Percentiles rank a stretch among this genome's conserved stretches.
These are phyloP conservation scores for Bombylius major DNA, from an alignment of 2,888 invertebrate genomes.

Conservation along the genomic window DNA sequence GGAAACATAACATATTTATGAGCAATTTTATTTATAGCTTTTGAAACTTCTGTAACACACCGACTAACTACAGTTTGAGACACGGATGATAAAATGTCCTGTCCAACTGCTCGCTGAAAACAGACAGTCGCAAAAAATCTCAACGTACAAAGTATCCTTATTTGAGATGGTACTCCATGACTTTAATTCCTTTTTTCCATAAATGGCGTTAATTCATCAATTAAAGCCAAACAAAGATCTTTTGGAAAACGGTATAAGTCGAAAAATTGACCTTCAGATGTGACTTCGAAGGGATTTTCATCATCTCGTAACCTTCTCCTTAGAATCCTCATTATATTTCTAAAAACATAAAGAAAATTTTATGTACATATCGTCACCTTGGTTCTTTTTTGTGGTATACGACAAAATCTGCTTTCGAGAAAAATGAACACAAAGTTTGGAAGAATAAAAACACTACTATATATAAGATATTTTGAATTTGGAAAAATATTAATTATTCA, in stretches of 20 bases:
- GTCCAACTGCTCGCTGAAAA: constrained; percentile 3
- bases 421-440: too few species aligned
- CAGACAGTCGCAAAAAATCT: constrained; percentile 1
- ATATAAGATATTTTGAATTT: too few species aligned
- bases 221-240: background rate
- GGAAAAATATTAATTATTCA: too few species aligned
- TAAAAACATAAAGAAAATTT: background rate
- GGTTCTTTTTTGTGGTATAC: too few species aligned
- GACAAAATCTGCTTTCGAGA: too few species aligned
- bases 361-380: too few species aligned
- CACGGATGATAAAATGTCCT: background rate
- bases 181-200: background rate
- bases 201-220: background rate
- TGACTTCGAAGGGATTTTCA: constrained; percentile 2
- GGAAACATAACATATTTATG: background rate
- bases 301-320: background rate
- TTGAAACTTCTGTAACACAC: background rate
- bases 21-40: constrained; percentile 1
- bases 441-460: too few species aligned
- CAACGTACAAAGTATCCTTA: background rate
- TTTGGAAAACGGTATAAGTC: constrained; percentile 6
- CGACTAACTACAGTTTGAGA: constrained; percentile 1
- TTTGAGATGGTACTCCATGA: background rate
- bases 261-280: background rate
- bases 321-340: background rate